Base-by-base conservation (phyloP, 2,888 invertebrate genomes). In the Agonum fuliginosum region DNA sequence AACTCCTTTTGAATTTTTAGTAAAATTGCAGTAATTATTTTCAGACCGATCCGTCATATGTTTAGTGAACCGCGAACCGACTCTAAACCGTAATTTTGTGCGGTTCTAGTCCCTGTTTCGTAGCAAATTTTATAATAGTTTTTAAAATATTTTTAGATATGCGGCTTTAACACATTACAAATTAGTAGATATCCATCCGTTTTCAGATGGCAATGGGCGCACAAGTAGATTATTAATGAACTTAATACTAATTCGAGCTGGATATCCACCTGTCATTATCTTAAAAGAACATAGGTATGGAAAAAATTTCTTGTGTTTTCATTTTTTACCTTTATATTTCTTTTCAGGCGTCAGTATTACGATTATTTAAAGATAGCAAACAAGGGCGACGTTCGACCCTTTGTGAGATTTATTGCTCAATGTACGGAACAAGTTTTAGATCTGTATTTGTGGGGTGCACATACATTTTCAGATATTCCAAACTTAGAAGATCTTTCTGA, bases 101-200 rank as follows among this genome's bases (percentile, higher is more conserved):
- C n/a, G n/a, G n/a, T n/a, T n/a, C n/a, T n/a, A n/a, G n/a, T n/a
- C n/a, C n/a, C n/a, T n/a, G n/a, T n/a, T n/a, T n/a, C n/a, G n/a
- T n/a, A n/a, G 8, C 20, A 24, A 24, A 12, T 48, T 48, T 3
- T 20, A 8, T 48, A 10, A 48, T 51, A 17, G n/a, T 51, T 51
- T 20, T 3, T 1, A 17, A 8, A 19, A 17, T 48, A 34, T 48
- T 82, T 83, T 79, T 81, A 95, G 97, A 86, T 95, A 95, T 84
- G 98, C 98, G 69, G 98, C 99, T 0, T 88, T 98, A 72, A 98
- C 97, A 0, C 99, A 99, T 88, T 99, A 98, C 87, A 97, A 97
- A 87, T 87, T 99, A 51, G 99, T 99, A 0, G 95, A 95, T 84
- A 97, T 99, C 81, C 99, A 99, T 88, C 99, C 99, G 0, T 99